Percentiles rank a stretch among this genome's conserved stretches.
These are phyloP conservation scores for Cochlearius cochlearius DNA, from an alignment of 2,113 vertebrate species.

Conservation along the genomic window DNA sequence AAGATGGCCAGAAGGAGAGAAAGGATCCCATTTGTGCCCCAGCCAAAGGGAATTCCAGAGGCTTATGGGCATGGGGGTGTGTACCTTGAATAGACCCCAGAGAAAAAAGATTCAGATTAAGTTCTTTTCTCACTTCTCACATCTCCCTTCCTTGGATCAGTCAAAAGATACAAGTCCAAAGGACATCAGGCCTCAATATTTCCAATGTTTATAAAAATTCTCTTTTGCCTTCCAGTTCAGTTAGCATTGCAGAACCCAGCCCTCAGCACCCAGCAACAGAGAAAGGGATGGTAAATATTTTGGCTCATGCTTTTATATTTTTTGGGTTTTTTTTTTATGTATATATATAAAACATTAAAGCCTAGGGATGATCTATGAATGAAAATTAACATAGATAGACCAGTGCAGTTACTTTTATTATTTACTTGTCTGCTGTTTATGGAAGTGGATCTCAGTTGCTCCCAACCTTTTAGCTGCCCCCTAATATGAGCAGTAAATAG, in stretches of 20 bases:
- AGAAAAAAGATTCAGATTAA: background rate
- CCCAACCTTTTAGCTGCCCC: background rate
- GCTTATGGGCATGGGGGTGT: background rate
- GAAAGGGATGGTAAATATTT: background rate
- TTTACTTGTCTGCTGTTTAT: background rate
- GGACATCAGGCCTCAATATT: background rate
- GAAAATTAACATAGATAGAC: background rate
- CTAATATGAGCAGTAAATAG: background rate
- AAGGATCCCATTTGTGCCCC: background rate
- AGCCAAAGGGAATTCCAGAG: background rate
- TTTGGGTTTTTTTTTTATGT: background rate
- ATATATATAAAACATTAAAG: background rate
- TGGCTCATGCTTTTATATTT: background rate
- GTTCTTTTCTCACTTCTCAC: background rate
- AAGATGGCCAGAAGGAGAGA: background rate
- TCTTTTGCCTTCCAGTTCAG: background rate
- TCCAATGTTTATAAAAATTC: background rate
- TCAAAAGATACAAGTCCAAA: background rate
- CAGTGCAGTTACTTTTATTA: background rate
- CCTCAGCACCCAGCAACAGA: background rate
- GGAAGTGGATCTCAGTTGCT: background rate
- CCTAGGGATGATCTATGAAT: background rate
- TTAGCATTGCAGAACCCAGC: background rate
- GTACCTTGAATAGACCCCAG: background rate
- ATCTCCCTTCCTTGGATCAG: background rate